These are phyloP conservation scores for Cheilosia variabilis DNA, from an alignment of 2,888 invertebrate genomes.

Conservation along the genomic window DNA sequence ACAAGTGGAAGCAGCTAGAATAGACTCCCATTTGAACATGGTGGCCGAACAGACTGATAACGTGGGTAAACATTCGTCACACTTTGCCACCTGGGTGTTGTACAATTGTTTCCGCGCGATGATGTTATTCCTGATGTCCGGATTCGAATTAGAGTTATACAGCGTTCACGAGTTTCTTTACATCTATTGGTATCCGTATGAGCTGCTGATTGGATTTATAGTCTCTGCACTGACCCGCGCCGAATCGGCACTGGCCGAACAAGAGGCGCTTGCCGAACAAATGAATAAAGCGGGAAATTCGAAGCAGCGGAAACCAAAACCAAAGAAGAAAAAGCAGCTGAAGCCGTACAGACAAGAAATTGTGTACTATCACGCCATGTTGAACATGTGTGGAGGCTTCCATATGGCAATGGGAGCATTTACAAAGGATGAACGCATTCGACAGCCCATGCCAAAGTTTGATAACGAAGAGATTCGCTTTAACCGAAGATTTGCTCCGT, in stretches of 20 bases:
- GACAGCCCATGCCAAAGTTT: conserved; percentile 93
- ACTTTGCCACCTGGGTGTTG: conserved; percentile 92
- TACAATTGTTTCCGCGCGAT: conserved; percentile 96
- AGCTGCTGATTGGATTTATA: conserved; percentile 97
- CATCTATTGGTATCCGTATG: conserved; percentile 98
- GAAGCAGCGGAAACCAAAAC: conserved; percentile 83
- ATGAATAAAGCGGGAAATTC: conserved; percentile 79
- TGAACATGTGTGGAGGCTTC: conserved; percentile 97
- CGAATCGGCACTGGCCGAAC: conserved; percentile 92
- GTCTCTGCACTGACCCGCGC: conserved; percentile 95
- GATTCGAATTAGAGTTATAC: conserved; percentile 97
- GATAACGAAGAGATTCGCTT: conserved; percentile 97
- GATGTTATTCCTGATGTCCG: conserved; percentile 96
- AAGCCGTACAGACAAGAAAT: conserved; percentile 92
- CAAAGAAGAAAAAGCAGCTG: conserved; percentile 86
- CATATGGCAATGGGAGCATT: conserved; percentile 98
- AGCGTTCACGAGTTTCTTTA: conserved; percentile 98
- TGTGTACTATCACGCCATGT: conserved; percentile 94
- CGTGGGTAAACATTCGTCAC: conserved; percentile 84
- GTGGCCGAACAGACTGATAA: conserved; percentile 87
- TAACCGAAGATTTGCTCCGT: conserved; percentile 96
- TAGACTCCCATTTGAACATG: conserved; percentile 92
- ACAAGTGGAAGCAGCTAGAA: conserved; percentile 94
- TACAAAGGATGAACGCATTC: conserved; percentile 93
- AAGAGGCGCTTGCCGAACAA: conserved; percentile 86